Percentiles rank a stretch among this genome's conserved stretches.
phyloP scores from a whole-genome alignment of 2,797 vertebrate genomes.

The Rhodeus uyekii region DNA sequence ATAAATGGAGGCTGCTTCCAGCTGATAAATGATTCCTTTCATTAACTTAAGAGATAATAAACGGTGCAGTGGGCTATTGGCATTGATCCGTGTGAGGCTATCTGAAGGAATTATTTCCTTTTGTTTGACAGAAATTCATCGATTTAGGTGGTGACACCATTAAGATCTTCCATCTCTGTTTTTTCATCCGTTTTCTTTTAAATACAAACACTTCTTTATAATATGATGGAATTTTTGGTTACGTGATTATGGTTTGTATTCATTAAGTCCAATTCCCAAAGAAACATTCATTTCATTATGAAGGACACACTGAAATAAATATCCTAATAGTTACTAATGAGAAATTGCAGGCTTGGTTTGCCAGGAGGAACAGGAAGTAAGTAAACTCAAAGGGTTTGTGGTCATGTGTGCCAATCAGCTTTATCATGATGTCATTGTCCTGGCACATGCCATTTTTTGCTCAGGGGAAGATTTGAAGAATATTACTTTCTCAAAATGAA shows the following conservation, averaged over 20 bases:
- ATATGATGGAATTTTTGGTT: slow-evolving; percentile 25
- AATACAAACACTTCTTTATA: slow-evolving; percentile 14
- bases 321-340: slow-evolving; percentile 14
- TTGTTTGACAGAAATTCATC: slow-evolving; percentile 53
- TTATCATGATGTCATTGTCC: neutral
- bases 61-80: slow-evolving; percentile 46
- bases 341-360: slow-evolving; percentile 23
- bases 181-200: slow-evolving; percentile 3
- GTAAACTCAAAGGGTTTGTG: neutral
- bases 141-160: slow-evolving; percentile 60
- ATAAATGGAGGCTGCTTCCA: slow-evolving; percentile 8
- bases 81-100: slow-evolving; percentile 63
- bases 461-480: neutral
- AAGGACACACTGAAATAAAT: slow-evolving; percentile 4
- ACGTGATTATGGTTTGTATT: slow-evolving; percentile 20
- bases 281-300: slow-evolving; percentile 11
- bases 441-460: neutral
- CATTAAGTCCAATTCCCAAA: slow-evolving; percentile 28
- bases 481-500: too few species aligned
- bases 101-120: slow-evolving; percentile 48
- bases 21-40: slow-evolving; percentile 39
- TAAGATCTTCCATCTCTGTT: slow-evolving; percentile 43
- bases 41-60: slow-evolving; percentile 46
- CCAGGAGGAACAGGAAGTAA: slow-evolving; percentile 5
- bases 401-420: neutral